A percentile compares a stretch with the other conserved stretches of the same genome.
Conservation (phyloP, 2,888 invertebrate genomes). For the Catocala nupta region DNA sequence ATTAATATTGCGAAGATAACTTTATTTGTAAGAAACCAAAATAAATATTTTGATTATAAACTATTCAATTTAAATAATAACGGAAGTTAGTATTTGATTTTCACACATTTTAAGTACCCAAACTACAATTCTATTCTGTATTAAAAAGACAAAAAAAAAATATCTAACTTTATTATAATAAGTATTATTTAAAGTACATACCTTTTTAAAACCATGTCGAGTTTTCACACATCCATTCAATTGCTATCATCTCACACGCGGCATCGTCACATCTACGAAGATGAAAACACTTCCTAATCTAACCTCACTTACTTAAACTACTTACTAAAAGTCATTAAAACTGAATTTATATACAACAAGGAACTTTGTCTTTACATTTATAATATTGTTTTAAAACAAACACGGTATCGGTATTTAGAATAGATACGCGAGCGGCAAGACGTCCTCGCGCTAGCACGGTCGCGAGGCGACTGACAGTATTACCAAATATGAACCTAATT, state of each 20-base stretch:
- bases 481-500: slow-evolving; percentile 76
- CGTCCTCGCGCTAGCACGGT: slow-evolving; percentile 53
- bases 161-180: too few species aligned
- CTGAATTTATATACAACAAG: slow-evolving; percentile 26
- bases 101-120: too few species aligned
- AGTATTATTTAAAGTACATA: slow-evolving; percentile 34
- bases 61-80: too few species aligned
- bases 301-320: slow-evolving; percentile 42
- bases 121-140: too few species aligned
- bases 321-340: slow-evolving; percentile 27
- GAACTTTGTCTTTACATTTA: slow-evolving; percentile 40
- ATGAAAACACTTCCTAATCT: slow-evolving; percentile 42
- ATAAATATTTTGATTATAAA: too few species aligned
- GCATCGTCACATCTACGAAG: slow-evolving; percentile 39
- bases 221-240: slow-evolving; percentile 48
- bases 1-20: too few species aligned
- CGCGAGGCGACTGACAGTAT: slow-evolving; percentile 72
- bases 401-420: slow-evolving; percentile 40
- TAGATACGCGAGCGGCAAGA: slow-evolving; percentile 24
- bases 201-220: slow-evolving; percentile 51
- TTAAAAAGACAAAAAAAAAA: too few species aligned
- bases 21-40: too few species aligned
- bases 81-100: too few species aligned
- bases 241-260: slow-evolving; percentile 42
- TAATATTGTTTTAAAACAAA: slow-evolving; percentile 53